These are phyloP conservation scores for Hoplodrina blanda DNA, from an alignment of 2,888 invertebrate genomes.

Conservation along the genomic window DNA sequence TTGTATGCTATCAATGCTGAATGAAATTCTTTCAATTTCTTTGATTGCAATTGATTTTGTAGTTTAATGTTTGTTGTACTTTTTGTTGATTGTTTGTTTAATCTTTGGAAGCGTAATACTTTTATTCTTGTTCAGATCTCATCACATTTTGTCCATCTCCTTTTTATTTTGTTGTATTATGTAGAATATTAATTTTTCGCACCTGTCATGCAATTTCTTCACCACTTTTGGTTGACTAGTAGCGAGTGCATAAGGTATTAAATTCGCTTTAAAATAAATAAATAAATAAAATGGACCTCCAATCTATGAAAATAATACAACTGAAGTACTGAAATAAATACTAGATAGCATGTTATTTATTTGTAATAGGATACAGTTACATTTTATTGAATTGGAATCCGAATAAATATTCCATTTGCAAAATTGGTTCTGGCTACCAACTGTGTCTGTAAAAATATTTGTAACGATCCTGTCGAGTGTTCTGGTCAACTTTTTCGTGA, in stretches of 20 bases:
- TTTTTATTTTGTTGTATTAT: no score
- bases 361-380: constrained; percentile 6
- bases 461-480: neutral
- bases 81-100: neutral
- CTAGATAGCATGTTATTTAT: constrained; percentile 8
- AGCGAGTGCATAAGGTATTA: no score
- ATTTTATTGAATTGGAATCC: constrained; percentile 20
- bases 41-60: constrained; percentile 8
- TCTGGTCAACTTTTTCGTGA: neutral
- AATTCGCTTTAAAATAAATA: no score
- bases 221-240: no score
- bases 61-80: neutral
- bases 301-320: constrained; percentile 1
- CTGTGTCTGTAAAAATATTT: constrained; percentile 25
- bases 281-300: neutral
- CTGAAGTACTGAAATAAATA: constrained; percentile 10
- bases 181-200: no score
- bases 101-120: neutral
- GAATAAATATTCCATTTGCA: constrained; percentile 35
- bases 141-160: no score
- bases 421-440: constrained; percentile 33
- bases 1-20: constrained; percentile 15
- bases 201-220: no score
- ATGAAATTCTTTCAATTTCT: constrained; percentile 1
- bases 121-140: no score